Conservation (phyloP, 2,888 invertebrate species). For the Leptinotarsa haldemani region DNA sequence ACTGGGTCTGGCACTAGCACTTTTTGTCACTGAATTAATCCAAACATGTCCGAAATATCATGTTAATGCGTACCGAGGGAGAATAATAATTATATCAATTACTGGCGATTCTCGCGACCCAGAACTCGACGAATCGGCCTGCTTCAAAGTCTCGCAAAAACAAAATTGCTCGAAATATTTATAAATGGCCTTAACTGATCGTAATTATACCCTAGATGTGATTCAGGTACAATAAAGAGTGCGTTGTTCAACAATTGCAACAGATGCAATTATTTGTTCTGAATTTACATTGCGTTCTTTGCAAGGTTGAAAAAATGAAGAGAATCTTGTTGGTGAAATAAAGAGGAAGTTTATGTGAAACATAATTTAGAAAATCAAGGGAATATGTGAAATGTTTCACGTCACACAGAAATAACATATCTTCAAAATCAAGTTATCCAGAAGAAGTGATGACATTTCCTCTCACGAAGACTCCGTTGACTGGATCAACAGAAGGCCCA, state of each 20-base stretch:
- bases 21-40: slow-evolving; percentile 30
- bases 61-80: slow-evolving; percentile 35
- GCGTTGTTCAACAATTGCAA: slow-evolving; percentile 35
- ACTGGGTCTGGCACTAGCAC: slow-evolving; percentile 3
- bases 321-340: too few species aligned
- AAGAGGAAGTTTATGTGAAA: too few species aligned
- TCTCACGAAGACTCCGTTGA: too few species aligned
- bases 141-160: slow-evolving; percentile 44
- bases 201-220: slow-evolving; percentile 43
- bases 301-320: not conserved
- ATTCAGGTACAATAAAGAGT: slow-evolving; percentile 38
- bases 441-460: too few species aligned
- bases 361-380: too few species aligned
- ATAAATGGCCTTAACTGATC: slow-evolving; percentile 38
- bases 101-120: slow-evolving; percentile 36
- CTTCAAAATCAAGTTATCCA: too few species aligned
- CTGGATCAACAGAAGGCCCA: too few species aligned
- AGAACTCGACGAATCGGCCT: slow-evolving; percentile 35
- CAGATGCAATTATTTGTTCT: slow-evolving; percentile 18
- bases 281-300: not conserved
- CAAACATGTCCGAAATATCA: slow-evolving; percentile 37
- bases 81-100: slow-evolving; percentile 40
- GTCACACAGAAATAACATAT: too few species aligned
- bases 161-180: slow-evolving; percentile 39
- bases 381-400: too few species aligned